phyloP scores from a whole-genome alignment of 2,888 invertebrate genomes.

The Watsonalla cultraria region DNA sequence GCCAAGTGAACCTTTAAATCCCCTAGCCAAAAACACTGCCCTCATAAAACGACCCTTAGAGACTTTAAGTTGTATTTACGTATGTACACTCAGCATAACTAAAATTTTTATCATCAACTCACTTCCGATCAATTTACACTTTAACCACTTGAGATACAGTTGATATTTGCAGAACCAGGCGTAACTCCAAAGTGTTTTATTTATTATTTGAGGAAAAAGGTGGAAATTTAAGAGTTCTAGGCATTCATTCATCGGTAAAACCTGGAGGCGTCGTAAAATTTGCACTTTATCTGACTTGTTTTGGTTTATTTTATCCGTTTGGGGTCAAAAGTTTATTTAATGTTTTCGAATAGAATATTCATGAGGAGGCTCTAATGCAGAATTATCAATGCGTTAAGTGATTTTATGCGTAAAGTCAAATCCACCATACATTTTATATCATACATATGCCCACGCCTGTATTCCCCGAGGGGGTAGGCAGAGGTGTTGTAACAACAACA shows the following conservation, averaged over 20 bases:
- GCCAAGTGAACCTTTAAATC: background rate
- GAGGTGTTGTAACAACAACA: no score
- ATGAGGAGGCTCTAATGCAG: no score
- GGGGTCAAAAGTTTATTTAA: background rate
- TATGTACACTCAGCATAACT: background rate
- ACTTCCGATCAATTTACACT: background rate
- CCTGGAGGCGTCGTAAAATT: background rate
- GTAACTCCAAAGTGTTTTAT: background rate
- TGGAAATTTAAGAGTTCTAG: conserved; percentile 5
- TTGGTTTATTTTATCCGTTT: background rate
- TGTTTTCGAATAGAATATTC: background rate
- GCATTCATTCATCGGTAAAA: background rate
- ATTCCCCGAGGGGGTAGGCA: no score
- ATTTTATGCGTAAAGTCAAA: no score
- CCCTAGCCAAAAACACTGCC: background rate
- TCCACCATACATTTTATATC: no score
- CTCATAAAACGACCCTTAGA: background rate
- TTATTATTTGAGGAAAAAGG: conserved; percentile 10
- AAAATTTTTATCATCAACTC: background rate
- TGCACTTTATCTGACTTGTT: background rate
- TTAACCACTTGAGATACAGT: background rate
- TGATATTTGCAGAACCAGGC: background rate
- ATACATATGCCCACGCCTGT: no score
- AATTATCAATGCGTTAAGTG: no score
- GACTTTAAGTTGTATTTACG: background rate